Base-by-base conservation (phyloP, 2,888 invertebrate species). In the Pammene aurita region DNA sequence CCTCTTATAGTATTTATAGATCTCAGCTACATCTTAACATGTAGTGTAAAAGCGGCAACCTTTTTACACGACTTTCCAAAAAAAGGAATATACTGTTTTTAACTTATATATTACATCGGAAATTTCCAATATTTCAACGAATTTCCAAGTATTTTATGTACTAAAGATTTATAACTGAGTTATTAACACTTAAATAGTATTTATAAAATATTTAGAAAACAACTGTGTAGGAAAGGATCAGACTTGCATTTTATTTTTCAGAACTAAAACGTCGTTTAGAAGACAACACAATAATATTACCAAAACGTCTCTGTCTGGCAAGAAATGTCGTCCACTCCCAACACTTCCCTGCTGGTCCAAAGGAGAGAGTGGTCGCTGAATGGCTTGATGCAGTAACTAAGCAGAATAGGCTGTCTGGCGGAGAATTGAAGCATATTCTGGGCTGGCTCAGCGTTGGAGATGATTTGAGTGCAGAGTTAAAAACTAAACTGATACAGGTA, bases 301-400 rank as follows among this genome's bases (percentile, higher is more conserved):
- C 92, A 0, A 94, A 94, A 76, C 86, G 94, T 7, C 81, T 94
- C 1, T 92, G 93, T 73, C 81, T 94, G 0, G 94, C 94, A 0
- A 93, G 90, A 74, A 94, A 94, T 80, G 86, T 92, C 1, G 88
- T 93, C 4, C 81, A 84, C 10, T 90, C 92, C 0, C 81, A 89
- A 13, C 90, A 93, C 74, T 86, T 94, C 54, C 89, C 93, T 0
- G 80, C 92, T 0, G 84, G 87, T 4, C 88, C 90, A 0, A 94
- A 93, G 76, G 93, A 94, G 71, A 86, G 93, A 62, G 80, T 93
- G 4, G 84, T 94, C 14, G 83, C 92, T 0, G 86, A 90, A 58
- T 94, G 94, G 94, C 78, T 94, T 0, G 84, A 90, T 34, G 67
- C 34, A 0, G 72, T 92, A 7, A 81, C 77, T 0, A 76, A 78